These are phyloP conservation scores for Promerops cafer DNA, from an alignment of 2,113 vertebrate genomes.

Conservation along the genomic window DNA sequence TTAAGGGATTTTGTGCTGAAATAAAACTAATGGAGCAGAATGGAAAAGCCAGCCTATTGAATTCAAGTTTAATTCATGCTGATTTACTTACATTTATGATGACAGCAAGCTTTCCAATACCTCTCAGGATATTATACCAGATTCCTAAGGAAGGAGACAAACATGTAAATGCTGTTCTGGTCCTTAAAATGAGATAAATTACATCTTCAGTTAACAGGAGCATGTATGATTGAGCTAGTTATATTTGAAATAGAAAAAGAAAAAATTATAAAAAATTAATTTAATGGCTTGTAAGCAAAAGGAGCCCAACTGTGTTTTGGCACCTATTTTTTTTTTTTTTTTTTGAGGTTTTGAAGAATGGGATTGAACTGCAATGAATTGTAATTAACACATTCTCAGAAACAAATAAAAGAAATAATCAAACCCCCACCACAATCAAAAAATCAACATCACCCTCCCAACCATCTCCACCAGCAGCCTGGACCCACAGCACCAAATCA, in stretches of 20 bases:
- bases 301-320: neutral
- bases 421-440: neutral
- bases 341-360: neutral
- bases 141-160: conserved; percentile 78
- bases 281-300: neutral
- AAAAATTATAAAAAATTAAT: neutral
- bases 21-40: conserved; percentile 9
- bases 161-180: neutral
- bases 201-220: neutral
- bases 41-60: neutral
- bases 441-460: neutral
- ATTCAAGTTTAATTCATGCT: neutral
- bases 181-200: neutral
- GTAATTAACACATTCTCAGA: neutral
- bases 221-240: neutral
- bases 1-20: neutral
- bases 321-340: neutral
- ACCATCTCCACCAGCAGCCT: neutral
- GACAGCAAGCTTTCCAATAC: conserved; percentile 93
- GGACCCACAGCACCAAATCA: neutral
- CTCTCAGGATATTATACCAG: conserved; percentile 97
- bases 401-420: neutral
- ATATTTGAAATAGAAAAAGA: neutral
- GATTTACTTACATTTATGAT: conserved; percentile 91
- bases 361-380: neutral